Conservation (phyloP, 92 coral and sea anemone genomes). For the Epizoanthus stellaris region DNA sequence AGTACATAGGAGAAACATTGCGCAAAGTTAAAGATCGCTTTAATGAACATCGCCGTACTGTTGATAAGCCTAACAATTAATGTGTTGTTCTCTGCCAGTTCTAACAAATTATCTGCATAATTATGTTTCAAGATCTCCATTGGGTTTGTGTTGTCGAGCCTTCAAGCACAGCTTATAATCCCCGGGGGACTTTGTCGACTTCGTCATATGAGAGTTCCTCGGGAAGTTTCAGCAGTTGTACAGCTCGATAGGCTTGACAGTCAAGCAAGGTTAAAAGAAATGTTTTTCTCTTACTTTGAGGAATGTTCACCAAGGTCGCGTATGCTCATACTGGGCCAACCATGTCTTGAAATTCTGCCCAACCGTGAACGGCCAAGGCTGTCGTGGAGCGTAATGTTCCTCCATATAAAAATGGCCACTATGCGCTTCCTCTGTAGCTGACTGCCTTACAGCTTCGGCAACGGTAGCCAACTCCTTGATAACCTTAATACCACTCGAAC, state of each 20-base stretch:
- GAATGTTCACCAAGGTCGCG: slow-evolving; percentile 45
- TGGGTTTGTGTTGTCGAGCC: slow-evolving; percentile 19
- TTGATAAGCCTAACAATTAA: too few species aligned
- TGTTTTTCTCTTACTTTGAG: background rate
- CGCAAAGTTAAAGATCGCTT: too few species aligned
- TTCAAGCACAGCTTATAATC: slow-evolving; percentile 43
- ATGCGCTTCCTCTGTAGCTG: too few species aligned
- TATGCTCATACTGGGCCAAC: slow-evolving; percentile 59
- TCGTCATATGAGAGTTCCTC: slow-evolving; percentile 52
- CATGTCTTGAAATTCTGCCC: slow-evolving; percentile 64
- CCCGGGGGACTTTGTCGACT: slow-evolving; percentile 44
- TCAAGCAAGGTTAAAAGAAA: slow-evolving; percentile 55
- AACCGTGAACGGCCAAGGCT: slow-evolving; percentile 17
- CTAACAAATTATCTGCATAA: slow-evolving; percentile 35
- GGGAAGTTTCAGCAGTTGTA: slow-evolving; percentile 44
- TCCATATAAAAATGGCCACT: too few species aligned
- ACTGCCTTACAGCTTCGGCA: too few species aligned
- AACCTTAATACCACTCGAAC: too few species aligned
- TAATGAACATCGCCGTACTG: too few species aligned
- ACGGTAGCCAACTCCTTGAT: too few species aligned
- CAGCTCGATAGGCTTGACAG: slow-evolving; percentile 59
- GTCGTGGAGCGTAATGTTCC: slow-evolving; percentile 6
- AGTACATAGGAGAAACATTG: too few species aligned
- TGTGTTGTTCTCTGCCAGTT: slow-evolving; percentile 55
- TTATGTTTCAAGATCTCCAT: slow-evolving; percentile 39